Evolutionary conservation across 2,797 vertebrate genomes (phyloP).

Genomic region (Apogon talboti): DNA sequence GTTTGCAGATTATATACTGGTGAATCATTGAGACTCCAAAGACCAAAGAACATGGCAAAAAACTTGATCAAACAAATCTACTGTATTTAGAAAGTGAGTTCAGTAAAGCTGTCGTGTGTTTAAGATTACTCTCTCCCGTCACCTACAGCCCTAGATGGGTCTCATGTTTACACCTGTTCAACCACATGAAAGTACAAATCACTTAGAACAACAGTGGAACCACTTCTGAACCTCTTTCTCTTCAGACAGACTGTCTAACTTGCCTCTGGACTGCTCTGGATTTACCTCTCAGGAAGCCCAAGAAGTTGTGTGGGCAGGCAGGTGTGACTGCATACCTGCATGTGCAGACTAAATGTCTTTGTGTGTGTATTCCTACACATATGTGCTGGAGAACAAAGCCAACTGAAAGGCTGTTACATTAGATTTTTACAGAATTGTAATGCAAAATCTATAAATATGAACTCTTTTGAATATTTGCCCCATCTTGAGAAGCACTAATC

Average conservation of each 20-base stretch:
- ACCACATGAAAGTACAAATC: neutral
- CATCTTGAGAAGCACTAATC: neutral
- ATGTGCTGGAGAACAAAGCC: slow-evolving; percentile 14
- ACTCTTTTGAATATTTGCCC: neutral
- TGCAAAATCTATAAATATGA: neutral
- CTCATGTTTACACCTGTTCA: slow-evolving; percentile 20
- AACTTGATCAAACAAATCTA: too few relatives aligned
- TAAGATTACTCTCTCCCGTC: slow-evolving; percentile 1
- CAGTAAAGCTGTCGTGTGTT: too few relatives aligned
- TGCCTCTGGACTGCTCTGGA: slow-evolving; percentile 42
- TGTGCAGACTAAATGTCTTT: slow-evolving; percentile 16
- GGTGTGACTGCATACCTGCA: slow-evolving; percentile 61
- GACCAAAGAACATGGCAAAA: too few relatives aligned
- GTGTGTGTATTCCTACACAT: slow-evolving; percentile 21
- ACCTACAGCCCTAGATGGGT: slow-evolving; percentile 34
- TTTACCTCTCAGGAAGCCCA: slow-evolving; percentile 69
- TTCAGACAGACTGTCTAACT: slow-evolving; percentile 25
- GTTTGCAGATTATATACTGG: too few relatives aligned
- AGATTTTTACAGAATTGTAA: neutral
- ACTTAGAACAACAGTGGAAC: slow-evolving; percentile 6
- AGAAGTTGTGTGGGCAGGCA: slow-evolving; percentile 28
- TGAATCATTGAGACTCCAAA: too few relatives aligned
- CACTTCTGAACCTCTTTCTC: slow-evolving; percentile 27
- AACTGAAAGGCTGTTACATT: neutral
- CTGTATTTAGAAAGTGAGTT: too few relatives aligned